Conservation (phyloP, 2,113 vertebrate genomes). For the Tragelaphus scriptus region DNA sequence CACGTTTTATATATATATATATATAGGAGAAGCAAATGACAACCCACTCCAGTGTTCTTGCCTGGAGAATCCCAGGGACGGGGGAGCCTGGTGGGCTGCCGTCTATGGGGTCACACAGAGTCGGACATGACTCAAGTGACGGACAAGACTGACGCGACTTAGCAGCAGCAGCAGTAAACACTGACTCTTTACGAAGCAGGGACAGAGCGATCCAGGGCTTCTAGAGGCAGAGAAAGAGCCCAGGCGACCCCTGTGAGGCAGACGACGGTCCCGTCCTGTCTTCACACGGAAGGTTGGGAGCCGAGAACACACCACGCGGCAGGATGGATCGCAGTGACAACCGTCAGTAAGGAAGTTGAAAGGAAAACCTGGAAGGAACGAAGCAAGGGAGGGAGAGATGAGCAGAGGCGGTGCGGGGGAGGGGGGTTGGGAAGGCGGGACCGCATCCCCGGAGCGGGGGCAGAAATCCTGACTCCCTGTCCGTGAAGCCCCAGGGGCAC, state of each 20-base stretch:
- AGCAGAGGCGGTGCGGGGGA: rapidly evolving
- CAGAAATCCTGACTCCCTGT: neutral
- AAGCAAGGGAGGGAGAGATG: neutral
- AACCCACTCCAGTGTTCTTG: too few relatives aligned
- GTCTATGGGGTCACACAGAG: too few relatives aligned
- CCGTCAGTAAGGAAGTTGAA: neutral
- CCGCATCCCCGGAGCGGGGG: neutral
- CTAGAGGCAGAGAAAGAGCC: neutral
- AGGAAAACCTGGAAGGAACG: neutral
- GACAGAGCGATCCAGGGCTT: neutral
- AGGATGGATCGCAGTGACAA: neutral
- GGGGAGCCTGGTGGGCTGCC: too few relatives aligned
- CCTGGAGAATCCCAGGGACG: too few relatives aligned
- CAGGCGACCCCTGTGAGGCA: rapidly evolving
- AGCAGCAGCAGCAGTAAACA: too few relatives aligned
- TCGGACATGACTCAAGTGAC: too few relatives aligned
- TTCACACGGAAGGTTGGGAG: neutral
- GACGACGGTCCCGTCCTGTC: rapidly evolving
- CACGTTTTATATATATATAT: neutral
- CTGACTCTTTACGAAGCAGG: neutral
- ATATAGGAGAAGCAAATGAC: too few relatives aligned
- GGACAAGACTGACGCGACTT: too few relatives aligned
- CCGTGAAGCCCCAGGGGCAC: neutral
- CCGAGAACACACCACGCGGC: rapidly evolving
- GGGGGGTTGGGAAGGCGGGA: neutral